Evolutionary conservation across 23 tunicate genomes (phyloP), one percentile per base, ranked within the genome.

Genomic region (Ciona savignyi): DNA sequence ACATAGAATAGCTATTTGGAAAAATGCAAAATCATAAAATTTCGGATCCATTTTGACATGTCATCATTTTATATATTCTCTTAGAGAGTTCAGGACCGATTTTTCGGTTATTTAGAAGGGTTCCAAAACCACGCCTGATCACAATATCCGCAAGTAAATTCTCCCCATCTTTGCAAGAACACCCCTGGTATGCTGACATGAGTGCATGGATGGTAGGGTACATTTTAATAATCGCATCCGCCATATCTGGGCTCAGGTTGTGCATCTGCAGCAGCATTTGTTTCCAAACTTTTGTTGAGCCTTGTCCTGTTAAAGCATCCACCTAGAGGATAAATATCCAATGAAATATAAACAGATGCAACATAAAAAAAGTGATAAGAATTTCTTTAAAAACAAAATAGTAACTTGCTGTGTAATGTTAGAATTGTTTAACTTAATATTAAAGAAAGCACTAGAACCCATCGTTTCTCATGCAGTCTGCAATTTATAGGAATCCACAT

Each of bases 81-180:
- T 82, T 78, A 25, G 96, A 88, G 6, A 88, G 68, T 63, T 88
- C 87, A 0, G 96, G 83, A 3, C 96, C 96, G 4, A 88, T 33
- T 51, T 80, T 49, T 62, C 96, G 66, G 2, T 27, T 48, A 3
- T 66, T 72, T 70, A 81, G 76, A 0, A 88, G 30, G 6, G 84
- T 77, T 0, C 96, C 96, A 27, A 88, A 81, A 42, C 96, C 96
- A 20, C 96, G 71, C 29, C 96, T 51, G n/a, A 81, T 75, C 0
- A 72, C 60, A 34, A 88, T 60, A 9, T 88, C 96, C 1, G 96
- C 71, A 26, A 88, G 73, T 62, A 88, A 61, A 4, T 19, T 27
- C 51, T 67, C 77, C 4, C 83, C 96, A 4, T 67, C 71, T 23
- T 31, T 67, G 19, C 24, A 20, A 3, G 62, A 2, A 24, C 65